phyloP scores from a whole-genome alignment of 1,140 invertebrate genomes.

The Cephus cinctus region DNA sequence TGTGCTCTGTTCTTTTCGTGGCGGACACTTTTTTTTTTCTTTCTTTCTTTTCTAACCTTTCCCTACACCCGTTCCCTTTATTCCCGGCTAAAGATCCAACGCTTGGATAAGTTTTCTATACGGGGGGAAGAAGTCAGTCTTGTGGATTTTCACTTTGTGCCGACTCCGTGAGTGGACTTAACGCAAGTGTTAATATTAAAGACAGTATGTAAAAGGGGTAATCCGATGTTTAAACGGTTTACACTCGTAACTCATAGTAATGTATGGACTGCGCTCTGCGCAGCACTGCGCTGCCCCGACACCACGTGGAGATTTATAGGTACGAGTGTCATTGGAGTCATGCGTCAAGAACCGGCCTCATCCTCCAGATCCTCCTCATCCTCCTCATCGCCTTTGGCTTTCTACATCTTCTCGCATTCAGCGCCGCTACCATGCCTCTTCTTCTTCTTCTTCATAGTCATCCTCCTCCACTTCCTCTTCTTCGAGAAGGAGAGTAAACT shows the following conservation, averaged over 20 bases:
- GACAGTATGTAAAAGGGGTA: conserved; percentile 51
- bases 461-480: neutral
- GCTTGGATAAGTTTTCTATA: too few relatives aligned
- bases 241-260: conserved; percentile 53
- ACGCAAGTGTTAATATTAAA: conserved; percentile 48
- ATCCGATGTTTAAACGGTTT: conserved; percentile 54
- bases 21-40: too few relatives aligned
- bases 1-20: too few relatives aligned
- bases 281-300: conserved; percentile 28
- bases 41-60: too few relatives aligned
- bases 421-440: too few relatives aligned
- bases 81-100: too few relatives aligned
- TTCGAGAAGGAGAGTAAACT: neutral
- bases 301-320: conserved; percentile 46
- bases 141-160: too few relatives aligned
- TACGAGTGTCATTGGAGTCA: conserved; percentile 50
- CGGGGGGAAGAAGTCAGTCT: too few relatives aligned
- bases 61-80: too few relatives aligned
- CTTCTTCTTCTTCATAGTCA: conserved; percentile 3
- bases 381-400: conserved; percentile 1
- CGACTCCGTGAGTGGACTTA: conserved; percentile 3
- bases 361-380: conserved; percentile 11
- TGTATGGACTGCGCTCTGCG: conserved; percentile 40
- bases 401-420: neutral
- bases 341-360: conserved; percentile 40